Evolutionary conservation across 1,140 invertebrate species (phyloP).

Genomic region (Drosophila trapezifrons): DNA sequence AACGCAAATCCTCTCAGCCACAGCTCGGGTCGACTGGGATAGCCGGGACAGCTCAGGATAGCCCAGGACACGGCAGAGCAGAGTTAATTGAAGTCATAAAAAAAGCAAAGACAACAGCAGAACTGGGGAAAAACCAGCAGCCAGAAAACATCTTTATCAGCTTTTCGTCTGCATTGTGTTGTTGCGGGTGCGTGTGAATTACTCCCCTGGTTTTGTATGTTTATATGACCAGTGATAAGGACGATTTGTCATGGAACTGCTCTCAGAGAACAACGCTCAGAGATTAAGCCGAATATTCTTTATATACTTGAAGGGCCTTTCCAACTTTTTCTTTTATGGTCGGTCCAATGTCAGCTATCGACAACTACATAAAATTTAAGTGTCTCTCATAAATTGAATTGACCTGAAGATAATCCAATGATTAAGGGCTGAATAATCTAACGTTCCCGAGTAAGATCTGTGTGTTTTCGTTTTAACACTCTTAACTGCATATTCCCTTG

Average conservation of each 20-base stretch:
- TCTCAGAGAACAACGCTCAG: constrained; percentile 40
- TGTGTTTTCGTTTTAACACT: not conserved
- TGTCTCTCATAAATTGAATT: constrained; percentile 50
- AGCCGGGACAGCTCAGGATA: constrained; percentile 21
- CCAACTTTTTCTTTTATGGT: constrained; percentile 21
- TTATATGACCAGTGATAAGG: constrained; percentile 64
- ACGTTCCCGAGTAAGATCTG: not conserved
- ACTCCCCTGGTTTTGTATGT: constrained; percentile 65
- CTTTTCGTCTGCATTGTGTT: constrained; percentile 22
- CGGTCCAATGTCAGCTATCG: constrained; percentile 51
- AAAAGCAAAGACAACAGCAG: constrained; percentile 66
- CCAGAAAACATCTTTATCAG: constrained; percentile 72
- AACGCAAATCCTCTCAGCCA: constrained; percentile 73
- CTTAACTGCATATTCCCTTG: not conserved
- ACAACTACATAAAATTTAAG: constrained; percentile 72
- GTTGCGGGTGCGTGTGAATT: constrained; percentile 71
- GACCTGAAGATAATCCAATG: constrained; percentile 18
- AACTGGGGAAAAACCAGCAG: constrained; percentile 13
- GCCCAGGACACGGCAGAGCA: constrained; percentile 63
- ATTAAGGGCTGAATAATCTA: constrained; percentile 19
- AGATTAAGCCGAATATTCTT: constrained; percentile 67
- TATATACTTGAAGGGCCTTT: constrained; percentile 42
- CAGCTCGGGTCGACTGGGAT: constrained; percentile 16
- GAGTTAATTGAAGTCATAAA: constrained; percentile 80
- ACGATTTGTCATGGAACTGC: constrained; percentile 69